Conservation (phyloP, 1,140 invertebrate species). For the Listronotus bonariensis region DNA sequence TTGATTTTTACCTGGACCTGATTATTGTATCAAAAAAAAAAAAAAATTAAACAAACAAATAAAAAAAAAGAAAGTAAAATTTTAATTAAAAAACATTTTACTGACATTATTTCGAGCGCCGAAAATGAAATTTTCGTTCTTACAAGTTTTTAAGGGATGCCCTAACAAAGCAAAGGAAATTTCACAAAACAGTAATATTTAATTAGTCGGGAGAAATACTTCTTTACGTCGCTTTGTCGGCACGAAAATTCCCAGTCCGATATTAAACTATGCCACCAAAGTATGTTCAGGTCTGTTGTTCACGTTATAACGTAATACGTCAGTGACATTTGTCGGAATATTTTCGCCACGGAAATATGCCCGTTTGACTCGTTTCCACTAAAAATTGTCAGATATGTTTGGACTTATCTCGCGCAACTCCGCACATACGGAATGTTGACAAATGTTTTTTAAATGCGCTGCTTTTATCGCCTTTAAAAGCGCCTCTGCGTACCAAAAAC, state of each 20-base stretch:
- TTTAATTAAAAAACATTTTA: no score
- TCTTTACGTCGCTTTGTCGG: conserved; percentile 48
- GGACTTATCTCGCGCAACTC: conserved; percentile 44
- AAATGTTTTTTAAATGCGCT: conserved; percentile 42
- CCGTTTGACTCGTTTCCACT: conserved; percentile 43
- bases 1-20: no score
- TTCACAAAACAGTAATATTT: conserved; percentile 36
- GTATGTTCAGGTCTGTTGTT: conserved; percentile 48
- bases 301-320: conserved; percentile 51
- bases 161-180: conserved; percentile 11
- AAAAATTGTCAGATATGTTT: conserved; percentile 48
- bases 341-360: conserved; percentile 47
- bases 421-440: conserved; percentile 44
- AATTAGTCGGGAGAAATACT: conserved; percentile 46
- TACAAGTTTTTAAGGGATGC: conserved; percentile 3
- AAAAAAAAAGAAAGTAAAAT: no score
- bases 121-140: neutral
- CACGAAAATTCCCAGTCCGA: conserved; percentile 42
- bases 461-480: conserved; percentile 43
- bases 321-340: conserved; percentile 51
- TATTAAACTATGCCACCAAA: conserved; percentile 55
- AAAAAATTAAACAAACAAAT: no score
- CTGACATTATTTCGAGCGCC: neutral
- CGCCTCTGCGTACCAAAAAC: conserved; percentile 11
- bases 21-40: no score